Conservation (phyloP, 2,113 vertebrate species). For the Oncorhynchus keta region DNA sequence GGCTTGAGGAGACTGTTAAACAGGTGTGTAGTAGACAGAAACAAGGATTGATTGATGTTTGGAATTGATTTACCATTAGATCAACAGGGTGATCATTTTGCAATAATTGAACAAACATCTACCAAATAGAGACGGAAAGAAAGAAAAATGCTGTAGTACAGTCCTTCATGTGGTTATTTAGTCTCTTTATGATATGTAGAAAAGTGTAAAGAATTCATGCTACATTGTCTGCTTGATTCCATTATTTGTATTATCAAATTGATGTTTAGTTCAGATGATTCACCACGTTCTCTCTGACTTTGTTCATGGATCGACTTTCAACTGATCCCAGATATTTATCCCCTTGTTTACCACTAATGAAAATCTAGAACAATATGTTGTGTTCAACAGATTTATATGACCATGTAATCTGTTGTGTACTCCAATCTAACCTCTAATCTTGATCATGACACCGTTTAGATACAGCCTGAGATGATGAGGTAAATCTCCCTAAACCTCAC, state of each 20-base stretch:
- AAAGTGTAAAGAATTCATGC: background rate
- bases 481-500: background rate
- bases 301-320: background rate
- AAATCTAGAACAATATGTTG: background rate
- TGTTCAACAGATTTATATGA: background rate
- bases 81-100: background rate
- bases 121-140: background rate
- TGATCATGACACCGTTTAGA: background rate
- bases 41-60: background rate
- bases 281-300: too few species aligned
- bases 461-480: background rate
- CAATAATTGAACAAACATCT: background rate
- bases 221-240: background rate
- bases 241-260: background rate
- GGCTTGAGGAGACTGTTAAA: background rate
- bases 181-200: background rate
- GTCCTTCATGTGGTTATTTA: background rate
- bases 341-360: background rate
- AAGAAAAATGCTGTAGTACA: background rate
- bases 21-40: background rate
- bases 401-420: background rate
- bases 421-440: background rate
- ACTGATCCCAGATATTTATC: conserved; percentile 1
- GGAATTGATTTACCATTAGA: background rate
- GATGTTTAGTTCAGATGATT: background rate